Evolutionary conservation across 1,140 invertebrate genomes (phyloP).

Genomic region (Bombus waltoni): DNA sequence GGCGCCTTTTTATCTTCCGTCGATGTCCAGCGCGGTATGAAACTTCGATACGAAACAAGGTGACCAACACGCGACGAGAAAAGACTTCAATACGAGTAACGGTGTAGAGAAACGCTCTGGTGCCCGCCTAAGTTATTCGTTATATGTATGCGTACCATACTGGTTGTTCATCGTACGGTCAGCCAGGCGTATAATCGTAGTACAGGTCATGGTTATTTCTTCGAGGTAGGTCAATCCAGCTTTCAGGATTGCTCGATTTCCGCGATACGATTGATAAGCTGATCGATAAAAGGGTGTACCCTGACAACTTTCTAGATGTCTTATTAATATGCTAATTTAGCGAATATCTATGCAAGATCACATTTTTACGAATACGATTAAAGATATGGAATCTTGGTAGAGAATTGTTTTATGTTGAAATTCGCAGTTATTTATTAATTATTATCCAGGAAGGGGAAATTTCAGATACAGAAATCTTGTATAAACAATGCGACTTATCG

Average conservation of each 20-base stretch:
- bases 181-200: conserved; percentile 50
- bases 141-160: conserved; percentile 62
- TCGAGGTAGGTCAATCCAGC: conserved; percentile 32
- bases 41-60: conserved; percentile 55
- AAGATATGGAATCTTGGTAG: background rate
- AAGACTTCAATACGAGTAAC: conserved; percentile 72
- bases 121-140: conserved; percentile 71
- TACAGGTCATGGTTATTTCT: conserved; percentile 56
- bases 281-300: background rate
- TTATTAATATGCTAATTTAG: background rate
- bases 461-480: background rate
- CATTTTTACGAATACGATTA: background rate
- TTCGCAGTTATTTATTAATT: background rate
- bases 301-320: background rate
- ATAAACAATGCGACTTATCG: too few species aligned
- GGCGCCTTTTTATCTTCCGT: background rate
- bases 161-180: conserved; percentile 47
- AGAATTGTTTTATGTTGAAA: background rate
- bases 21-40: conserved; percentile 15
- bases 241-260: background rate
- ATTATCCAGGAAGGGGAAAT: background rate
- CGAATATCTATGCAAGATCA: too few species aligned
- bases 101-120: conserved; percentile 77
- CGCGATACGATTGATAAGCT: background rate
- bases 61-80: conserved; percentile 48